phyloP scores from a whole-genome alignment of 1,140 invertebrate species.

The Macrotrachela quadricornifera region DNA sequence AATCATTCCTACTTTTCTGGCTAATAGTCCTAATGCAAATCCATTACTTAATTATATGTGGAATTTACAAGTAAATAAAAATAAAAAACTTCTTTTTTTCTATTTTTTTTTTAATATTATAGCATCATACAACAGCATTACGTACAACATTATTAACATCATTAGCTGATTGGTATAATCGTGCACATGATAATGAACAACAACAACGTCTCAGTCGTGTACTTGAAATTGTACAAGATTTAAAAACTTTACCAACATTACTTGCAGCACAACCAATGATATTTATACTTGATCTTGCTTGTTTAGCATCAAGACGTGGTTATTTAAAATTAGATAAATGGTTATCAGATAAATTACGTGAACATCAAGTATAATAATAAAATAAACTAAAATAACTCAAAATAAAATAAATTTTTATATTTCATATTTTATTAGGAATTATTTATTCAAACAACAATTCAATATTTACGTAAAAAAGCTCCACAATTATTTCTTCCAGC shows the following conservation, averaged over 20 bases:
- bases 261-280: constrained; percentile 73
- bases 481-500: background rate
- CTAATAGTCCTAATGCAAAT: constrained; percentile 71
- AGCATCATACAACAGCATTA: constrained; percentile 28
- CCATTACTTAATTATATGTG: constrained; percentile 76
- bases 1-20: constrained; percentile 68
- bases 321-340: constrained; percentile 96
- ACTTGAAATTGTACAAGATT: constrained; percentile 83
- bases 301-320: constrained; percentile 76
- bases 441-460: constrained; percentile 25
- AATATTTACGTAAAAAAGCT: constrained; percentile 33
- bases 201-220: constrained; percentile 62
- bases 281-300: constrained; percentile 91
- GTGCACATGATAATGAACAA: constrained; percentile 53
- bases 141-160: constrained; percentile 71
- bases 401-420: too few species aligned
- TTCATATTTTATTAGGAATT: constrained; percentile 12
- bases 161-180: constrained; percentile 86
- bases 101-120: background rate
- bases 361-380: constrained; percentile 49
- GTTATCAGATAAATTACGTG: constrained; percentile 81
- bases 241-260: constrained; percentile 58
- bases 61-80: constrained; percentile 32
- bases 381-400: too few species aligned
- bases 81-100: too few species aligned